Conservation (phyloP, 2,113 vertebrate species). For the Heterocephalus glaber region DNA sequence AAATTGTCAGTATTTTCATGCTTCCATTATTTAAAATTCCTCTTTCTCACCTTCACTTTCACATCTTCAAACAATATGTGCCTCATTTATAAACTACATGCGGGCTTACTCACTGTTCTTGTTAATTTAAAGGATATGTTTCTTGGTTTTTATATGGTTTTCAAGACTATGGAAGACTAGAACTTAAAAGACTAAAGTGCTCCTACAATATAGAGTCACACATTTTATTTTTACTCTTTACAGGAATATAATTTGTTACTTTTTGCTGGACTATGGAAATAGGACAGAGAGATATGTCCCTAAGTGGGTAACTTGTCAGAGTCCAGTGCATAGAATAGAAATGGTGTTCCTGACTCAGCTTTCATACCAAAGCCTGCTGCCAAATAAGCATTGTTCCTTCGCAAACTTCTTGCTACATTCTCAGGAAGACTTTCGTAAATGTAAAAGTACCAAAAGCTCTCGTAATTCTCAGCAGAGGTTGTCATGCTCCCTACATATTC, state of each 20-base stretch:
- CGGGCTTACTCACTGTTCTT: not conserved
- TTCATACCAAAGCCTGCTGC: not conserved
- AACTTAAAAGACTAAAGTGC: not conserved
- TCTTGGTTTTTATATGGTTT: not conserved
- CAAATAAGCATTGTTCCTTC: not conserved
- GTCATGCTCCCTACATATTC: not conserved
- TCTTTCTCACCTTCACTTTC: not conserved
- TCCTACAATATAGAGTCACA: not conserved
- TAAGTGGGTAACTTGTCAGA: not conserved
- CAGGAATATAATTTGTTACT: not conserved
- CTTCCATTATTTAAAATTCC: not conserved
- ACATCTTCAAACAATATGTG: not conserved
- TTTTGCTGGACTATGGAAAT: not conserved
- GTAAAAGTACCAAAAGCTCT: not conserved
- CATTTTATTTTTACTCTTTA: slow-evolving; percentile 28
- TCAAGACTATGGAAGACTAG: slow-evolving; percentile 2
- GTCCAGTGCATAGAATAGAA: not conserved
- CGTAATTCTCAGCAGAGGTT: not conserved
- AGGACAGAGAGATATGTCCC: not conserved
- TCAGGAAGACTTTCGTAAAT: not conserved
- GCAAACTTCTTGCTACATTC: not conserved
- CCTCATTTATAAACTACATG: not conserved
- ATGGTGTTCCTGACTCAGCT: not conserved
- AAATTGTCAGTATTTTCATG: not conserved
- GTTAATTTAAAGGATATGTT: not conserved